Conservation (phyloP, 1,140 invertebrate species). For the Leptinotarsa defecta region DNA sequence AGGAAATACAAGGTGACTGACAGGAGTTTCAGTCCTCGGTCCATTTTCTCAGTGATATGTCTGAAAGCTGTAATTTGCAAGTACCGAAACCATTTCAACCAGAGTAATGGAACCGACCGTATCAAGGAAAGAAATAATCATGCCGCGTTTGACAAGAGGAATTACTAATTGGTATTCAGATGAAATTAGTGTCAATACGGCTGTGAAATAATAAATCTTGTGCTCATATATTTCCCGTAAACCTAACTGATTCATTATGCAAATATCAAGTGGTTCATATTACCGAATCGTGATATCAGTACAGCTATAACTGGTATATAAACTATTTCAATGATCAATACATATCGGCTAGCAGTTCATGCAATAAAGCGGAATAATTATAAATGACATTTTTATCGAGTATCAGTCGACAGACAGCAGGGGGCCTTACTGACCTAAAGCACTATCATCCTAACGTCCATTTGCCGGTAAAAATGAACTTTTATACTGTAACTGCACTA, state of each 20-base stretch:
- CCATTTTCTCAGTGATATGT: not conserved
- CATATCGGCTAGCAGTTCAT: not conserved
- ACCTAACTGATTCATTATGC: not conserved
- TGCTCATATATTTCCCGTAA: not conserved
- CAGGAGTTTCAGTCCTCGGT: no score
- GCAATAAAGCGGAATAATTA: not conserved
- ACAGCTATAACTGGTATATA: not conserved
- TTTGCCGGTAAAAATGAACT: not conserved
- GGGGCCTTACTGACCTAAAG: not conserved
- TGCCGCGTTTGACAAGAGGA: not conserved
- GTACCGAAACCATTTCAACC: not conserved
- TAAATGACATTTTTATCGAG: not conserved
- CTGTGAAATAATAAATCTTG: not conserved
- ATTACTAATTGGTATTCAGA: not conserved
- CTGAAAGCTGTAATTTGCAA: not conserved
- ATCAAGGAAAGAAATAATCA: not conserved
- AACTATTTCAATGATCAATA: not conserved
- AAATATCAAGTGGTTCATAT: not conserved
- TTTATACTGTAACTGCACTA: not conserved
- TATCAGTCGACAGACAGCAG: not conserved
- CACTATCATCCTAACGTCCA: not conserved
- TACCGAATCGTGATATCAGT: not conserved
- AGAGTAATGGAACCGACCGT: not conserved
- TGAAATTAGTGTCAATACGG: conserved; percentile 3
- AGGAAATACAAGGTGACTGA: no score